Conservation (phyloP, 2,113 vertebrate species). For the Camelus bactrianus region DNA sequence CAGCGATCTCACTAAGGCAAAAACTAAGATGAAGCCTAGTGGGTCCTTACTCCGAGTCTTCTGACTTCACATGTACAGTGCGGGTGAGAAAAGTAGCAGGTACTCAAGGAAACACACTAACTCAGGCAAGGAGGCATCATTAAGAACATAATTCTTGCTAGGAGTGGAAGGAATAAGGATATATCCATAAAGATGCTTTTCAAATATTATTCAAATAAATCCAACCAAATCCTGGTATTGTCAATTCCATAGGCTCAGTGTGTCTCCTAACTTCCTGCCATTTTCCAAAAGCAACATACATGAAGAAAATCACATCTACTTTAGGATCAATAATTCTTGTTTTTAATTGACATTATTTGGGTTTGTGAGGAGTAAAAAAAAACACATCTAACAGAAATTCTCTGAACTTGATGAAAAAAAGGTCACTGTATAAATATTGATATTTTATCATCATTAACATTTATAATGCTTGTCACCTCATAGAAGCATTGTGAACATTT, state of each 20-base stretch:
- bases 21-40: background rate
- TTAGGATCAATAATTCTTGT: background rate
- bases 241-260: background rate
- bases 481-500: constrained; percentile 18
- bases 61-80: too few relatives aligned
- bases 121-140: background rate
- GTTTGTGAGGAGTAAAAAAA: constrained; percentile 4
- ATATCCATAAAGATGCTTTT: background rate
- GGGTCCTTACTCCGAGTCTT: background rate
- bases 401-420: background rate
- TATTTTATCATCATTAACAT: constrained; percentile 53
- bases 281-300: background rate
- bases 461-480: constrained; percentile 39
- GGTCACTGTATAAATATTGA: constrained; percentile 5
- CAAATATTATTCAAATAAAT: constrained; percentile 38
- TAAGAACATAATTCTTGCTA: background rate
- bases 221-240: background rate
- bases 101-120: background rate
- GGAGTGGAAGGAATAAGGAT: background rate
- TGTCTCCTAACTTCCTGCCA: background rate
- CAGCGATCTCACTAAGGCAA: background rate
- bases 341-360: background rate
- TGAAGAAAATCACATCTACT: background rate
- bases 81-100: too few relatives aligned
- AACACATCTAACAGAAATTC: background rate